These are phyloP conservation scores for Megastigmus dorsalis DNA, from an alignment of 2,888 invertebrate species.

Conservation along the genomic window DNA sequence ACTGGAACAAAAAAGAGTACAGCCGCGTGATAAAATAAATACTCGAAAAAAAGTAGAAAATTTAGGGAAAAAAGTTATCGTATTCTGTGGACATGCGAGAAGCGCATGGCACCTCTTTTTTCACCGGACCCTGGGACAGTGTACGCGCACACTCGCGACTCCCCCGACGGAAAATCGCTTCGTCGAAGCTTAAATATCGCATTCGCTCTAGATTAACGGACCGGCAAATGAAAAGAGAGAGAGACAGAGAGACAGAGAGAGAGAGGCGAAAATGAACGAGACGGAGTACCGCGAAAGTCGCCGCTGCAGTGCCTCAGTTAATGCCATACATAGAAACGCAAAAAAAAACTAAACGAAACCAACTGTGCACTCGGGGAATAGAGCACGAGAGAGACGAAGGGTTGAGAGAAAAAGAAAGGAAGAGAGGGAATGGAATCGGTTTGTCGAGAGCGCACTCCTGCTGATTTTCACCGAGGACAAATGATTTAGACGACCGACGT, in stretches of 20 bases:
- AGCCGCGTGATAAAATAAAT: no score
- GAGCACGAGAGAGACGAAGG: neutral
- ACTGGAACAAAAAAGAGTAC: neutral
- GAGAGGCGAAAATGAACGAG: conserved; percentile 1
- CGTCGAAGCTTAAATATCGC: conserved; percentile 50
- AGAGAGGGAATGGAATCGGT: conserved; percentile 12
- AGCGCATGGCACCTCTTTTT: no score
- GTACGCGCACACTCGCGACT: neutral
- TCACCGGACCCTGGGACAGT: no score
- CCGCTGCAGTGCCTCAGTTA: neutral
- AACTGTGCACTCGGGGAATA: conserved; percentile 1
- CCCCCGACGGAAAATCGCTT: conserved; percentile 36
- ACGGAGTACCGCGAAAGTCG: conserved; percentile 4
- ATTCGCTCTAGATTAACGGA: conserved; percentile 45
- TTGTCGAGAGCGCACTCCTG: conserved; percentile 11
- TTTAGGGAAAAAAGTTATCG: no score
- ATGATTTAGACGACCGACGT: conserved; percentile 32
- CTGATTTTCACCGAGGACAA: conserved; percentile 27
- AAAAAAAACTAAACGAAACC: conserved; percentile 10
- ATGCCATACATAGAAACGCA: neutral
- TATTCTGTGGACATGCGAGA: neutral
- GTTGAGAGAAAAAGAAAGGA: neutral
- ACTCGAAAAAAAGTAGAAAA: no score
- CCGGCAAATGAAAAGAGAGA: neutral
- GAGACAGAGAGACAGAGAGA: neutral